Base-by-base conservation (phyloP, 2,888 invertebrate genomes). In the Fragum sueziense region DNA sequence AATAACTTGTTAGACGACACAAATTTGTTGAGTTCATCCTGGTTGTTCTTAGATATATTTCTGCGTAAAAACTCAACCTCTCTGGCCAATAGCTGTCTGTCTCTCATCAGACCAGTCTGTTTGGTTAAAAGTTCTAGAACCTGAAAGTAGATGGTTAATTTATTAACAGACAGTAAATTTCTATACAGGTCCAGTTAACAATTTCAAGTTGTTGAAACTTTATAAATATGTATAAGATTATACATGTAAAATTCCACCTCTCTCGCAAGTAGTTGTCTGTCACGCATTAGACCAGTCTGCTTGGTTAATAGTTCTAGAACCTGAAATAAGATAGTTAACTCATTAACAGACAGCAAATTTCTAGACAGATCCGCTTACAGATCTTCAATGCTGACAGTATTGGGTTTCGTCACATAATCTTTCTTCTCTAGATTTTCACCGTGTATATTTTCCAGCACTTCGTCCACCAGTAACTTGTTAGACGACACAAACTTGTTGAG, bases 211-310 rank as follows among this genome's bases (percentile, higher is more conserved):
- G n/a, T n/a, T n/a, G n/a, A n/a, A n/a, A n/a, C n/a, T n/a, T n/a
- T n/a, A n/a, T n/a, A n/a, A n/a, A n/a, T n/a, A n/a, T n/a, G n/a
- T n/a, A n/a, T n/a, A n/a, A n/a, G n/a, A n/a, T n/a, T n/a, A n/a
- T n/a, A n/a, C n/a, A n/a, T n/a, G n/a, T n/a, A n/a, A n/a, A 92
- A 92, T 78, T 92, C 92, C 51, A 92, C 88, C 75, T 92, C 92
- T 54, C 88, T 85, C 6, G 90, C 91, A 51, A 92, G 76, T 3
- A 92, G 85, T 70, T 90, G 90, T 22, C 92, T 85, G 77, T 92
- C 92, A 65, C 88, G 82, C 79, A 89, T 84, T 68, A 92, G 71
- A 61, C 86, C 80, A 22, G 89, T 89, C 82, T 91, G 90, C 70
- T 85, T 82, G 2, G 91, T 88, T 33, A 92, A 80, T 33, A 91